A percentile compares a stretch with the other conserved stretches of the same genome.
Evolutionary conservation across 2,888 invertebrate genomes (phyloP).

Genomic region (Digitonthophagus gazella): DNA sequence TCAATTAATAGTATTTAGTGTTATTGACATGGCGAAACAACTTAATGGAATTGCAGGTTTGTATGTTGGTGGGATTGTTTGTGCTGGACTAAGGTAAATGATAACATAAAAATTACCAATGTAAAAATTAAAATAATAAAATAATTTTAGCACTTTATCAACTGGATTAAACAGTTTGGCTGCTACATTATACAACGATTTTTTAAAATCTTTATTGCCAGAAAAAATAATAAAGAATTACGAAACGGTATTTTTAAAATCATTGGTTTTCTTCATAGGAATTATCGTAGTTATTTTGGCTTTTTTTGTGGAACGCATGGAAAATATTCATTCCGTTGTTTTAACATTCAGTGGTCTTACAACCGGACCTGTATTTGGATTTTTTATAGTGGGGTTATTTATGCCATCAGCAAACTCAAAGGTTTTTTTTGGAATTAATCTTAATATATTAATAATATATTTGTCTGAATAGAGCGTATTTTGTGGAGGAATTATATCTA

Average conservation of each 20-base stretch:
- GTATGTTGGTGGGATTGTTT: conserved; percentile 72
- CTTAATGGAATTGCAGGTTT: conserved; percentile 72
- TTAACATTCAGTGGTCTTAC: conserved; percentile 63
- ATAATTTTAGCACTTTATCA: conserved; percentile 59
- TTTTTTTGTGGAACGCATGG: conserved; percentile 62
- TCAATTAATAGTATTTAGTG: conserved; percentile 64
- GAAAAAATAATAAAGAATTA: conserved; percentile 52
- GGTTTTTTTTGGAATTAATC: too few species aligned
- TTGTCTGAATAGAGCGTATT: too few species aligned
- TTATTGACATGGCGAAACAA: conserved; percentile 66
- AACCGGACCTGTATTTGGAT: conserved; percentile 63
- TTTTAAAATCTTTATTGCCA: conserved; percentile 57
- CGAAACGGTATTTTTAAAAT: conserved; percentile 61
- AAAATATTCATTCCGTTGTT: conserved; percentile 64
- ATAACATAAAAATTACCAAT: too few species aligned
- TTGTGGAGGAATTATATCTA: conserved; percentile 16
- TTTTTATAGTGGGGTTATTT: conserved; percentile 67
- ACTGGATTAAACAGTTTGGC: conserved; percentile 61
- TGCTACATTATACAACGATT: conserved; percentile 65
- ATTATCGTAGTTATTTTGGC: conserved; percentile 71
- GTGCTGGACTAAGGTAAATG: conserved; percentile 65
- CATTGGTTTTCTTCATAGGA: conserved; percentile 55
- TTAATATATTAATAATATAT: too few species aligned
- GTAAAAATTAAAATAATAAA: too few species aligned
- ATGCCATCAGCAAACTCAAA: conserved; percentile 62